phyloP scores from a whole-genome alignment of 2,888 invertebrate species.

The Gisinianus flammeolus region DNA sequence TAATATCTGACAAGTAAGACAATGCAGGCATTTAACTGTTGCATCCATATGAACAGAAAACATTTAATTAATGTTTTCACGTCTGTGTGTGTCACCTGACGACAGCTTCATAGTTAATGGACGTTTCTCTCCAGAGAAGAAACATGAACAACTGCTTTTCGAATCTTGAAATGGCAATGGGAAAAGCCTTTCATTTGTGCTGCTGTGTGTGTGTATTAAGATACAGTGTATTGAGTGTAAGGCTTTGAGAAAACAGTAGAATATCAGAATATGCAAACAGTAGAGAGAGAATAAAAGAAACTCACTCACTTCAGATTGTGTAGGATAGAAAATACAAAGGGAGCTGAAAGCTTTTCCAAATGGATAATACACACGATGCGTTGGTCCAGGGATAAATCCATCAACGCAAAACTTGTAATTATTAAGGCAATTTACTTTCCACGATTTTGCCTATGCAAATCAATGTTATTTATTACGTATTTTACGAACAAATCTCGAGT shows the following conservation, averaged over 20 bases:
- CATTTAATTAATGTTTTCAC: constrained; percentile 25
- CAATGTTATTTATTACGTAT: constrained; percentile 23
- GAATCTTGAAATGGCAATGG: neutral
- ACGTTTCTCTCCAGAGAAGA: neutral
- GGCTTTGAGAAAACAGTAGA: neutral
- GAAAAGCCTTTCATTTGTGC: too few relatives aligned
- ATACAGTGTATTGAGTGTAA: too few relatives aligned
- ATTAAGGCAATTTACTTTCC: constrained; percentile 25
- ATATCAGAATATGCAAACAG: too few relatives aligned
- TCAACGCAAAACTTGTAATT: constrained; percentile 19
- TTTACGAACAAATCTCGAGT: neutral
- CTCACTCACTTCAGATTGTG: too few relatives aligned
- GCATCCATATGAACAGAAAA: constrained; percentile 10
- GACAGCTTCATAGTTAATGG: constrained; percentile 29
- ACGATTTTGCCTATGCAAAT: constrained; percentile 29
- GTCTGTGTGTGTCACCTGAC: constrained; percentile 26
- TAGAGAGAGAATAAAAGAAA: too few relatives aligned
- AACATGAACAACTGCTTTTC: too few relatives aligned
- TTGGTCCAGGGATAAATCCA: too few relatives aligned
- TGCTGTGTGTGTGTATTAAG: too few relatives aligned
- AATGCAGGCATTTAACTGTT: constrained; percentile 9
- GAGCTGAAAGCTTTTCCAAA: too few relatives aligned
- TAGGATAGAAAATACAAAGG: too few relatives aligned
- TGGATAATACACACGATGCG: too few relatives aligned
- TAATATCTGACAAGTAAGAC: neutral